phyloP scores from a whole-genome alignment of 2,113 vertebrate species.

The Ailurus styani region DNA sequence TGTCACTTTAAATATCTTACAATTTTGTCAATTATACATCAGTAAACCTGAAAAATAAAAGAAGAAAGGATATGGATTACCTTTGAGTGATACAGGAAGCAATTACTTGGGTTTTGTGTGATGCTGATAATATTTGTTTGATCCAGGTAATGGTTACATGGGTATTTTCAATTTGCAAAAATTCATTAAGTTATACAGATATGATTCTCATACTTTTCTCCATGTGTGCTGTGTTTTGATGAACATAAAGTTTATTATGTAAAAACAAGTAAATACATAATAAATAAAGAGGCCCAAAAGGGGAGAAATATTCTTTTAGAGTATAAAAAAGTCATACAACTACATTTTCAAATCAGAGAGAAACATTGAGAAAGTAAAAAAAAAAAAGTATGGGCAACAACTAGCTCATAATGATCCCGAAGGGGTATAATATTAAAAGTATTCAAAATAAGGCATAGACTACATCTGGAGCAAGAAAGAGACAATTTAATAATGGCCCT shows the following conservation, averaged over 20 bases:
- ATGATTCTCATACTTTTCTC: background rate
- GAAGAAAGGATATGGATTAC: background rate
- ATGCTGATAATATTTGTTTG: background rate
- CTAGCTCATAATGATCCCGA: background rate
- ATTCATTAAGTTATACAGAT: background rate
- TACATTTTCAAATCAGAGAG: background rate
- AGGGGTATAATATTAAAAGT: background rate
- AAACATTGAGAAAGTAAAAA: background rate
- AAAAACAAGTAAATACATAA: background rate
- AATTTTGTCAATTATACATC: background rate
- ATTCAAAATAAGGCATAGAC: background rate
- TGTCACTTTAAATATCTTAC: background rate
- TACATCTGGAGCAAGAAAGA: background rate
- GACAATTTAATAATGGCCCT: background rate
- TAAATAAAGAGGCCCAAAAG: background rate
- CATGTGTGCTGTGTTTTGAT: background rate
- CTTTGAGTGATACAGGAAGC: background rate
- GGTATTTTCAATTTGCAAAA: background rate
- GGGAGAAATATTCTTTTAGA: background rate
- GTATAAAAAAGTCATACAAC: background rate
- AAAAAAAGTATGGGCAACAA: background rate
- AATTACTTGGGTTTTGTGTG: background rate
- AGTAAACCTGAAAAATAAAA: background rate
- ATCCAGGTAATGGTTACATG: background rate
- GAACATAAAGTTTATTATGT: background rate